These are phyloP conservation scores for Chelonus formosanus DNA, from an alignment of 2,888 invertebrate species.

Conservation along the genomic window DNA sequence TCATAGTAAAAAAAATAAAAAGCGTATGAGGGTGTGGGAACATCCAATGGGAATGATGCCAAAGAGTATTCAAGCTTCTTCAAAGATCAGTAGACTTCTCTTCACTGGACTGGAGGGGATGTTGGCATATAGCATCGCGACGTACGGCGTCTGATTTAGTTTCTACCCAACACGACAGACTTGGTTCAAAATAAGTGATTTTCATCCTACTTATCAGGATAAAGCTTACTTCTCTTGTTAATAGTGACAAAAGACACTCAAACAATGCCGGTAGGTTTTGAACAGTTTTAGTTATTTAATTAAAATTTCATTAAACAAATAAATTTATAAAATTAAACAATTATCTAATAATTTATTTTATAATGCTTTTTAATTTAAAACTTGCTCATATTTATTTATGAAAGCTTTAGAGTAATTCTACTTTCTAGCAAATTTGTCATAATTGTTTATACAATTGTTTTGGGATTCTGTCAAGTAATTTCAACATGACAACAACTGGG, in stretches of 20 bases:
- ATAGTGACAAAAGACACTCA: background rate
- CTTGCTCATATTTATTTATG: too few species aligned
- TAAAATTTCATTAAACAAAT: too few species aligned
- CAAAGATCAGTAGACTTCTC: constrained; percentile 45
- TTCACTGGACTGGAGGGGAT: constrained; percentile 58
- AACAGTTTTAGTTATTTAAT: too few species aligned
- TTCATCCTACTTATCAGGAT: constrained; percentile 3
- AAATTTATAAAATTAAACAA: too few species aligned
- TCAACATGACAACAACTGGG: too few species aligned
- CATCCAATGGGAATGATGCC: constrained; percentile 57
- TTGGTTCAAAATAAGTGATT: constrained; percentile 51
- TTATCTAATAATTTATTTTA: too few species aligned
- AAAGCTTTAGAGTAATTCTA: too few species aligned
- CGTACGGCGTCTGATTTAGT: constrained; percentile 62
- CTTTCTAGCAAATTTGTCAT: too few species aligned
- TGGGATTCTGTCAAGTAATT: too few species aligned
- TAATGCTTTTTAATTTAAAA: too few species aligned
- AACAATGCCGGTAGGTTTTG: constrained; percentile 60
- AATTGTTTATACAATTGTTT: too few species aligned
- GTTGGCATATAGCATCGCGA: constrained; percentile 68
- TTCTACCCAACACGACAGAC: constrained; percentile 52
- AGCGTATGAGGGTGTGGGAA: constrained; percentile 59
- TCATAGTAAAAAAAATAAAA: background rate
- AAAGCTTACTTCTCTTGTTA: background rate
- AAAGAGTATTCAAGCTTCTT: constrained; percentile 47